phyloP scores from a whole-genome alignment of 2,888 invertebrate genomes.

The Amphipoea oculea region DNA sequence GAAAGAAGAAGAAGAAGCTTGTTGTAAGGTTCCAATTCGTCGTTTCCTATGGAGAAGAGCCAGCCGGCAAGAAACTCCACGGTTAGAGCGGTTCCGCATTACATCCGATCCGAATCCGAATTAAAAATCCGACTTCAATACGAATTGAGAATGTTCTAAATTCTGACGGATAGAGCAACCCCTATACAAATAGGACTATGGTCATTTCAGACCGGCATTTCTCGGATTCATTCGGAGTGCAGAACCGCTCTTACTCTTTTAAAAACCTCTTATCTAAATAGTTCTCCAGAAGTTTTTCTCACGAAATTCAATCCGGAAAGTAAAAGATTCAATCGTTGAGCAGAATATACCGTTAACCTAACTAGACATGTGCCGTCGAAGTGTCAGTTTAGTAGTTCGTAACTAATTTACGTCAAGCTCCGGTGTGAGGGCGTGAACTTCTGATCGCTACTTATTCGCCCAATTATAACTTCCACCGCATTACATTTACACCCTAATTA shows the following conservation, averaged over 20 bases:
- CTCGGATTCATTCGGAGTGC: no score
- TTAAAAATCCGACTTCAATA: no score
- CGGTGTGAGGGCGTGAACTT: slow-evolving; percentile 74
- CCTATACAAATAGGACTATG: no score
- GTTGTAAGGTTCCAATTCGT: not conserved
- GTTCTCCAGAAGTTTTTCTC: slow-evolving; percentile 3
- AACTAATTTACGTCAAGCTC: slow-evolving; percentile 83
- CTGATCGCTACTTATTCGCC: slow-evolving; percentile 81
- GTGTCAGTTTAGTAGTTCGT: slow-evolving; percentile 83
- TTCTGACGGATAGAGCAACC: no score
- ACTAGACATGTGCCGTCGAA: slow-evolving; percentile 78
- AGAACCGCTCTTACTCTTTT: not conserved
- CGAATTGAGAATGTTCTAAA: no score
- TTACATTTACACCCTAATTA: slow-evolving; percentile 70
- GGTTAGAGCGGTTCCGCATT: no score
- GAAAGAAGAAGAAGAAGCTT: not conserved
- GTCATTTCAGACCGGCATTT: no score
- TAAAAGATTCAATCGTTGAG: slow-evolving; percentile 51
- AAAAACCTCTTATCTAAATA: slow-evolving; percentile 15
- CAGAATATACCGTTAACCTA: slow-evolving; percentile 68
- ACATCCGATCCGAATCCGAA: no score
- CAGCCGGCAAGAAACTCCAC: not conserved
- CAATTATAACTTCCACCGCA: slow-evolving; percentile 84
- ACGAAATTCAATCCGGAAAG: slow-evolving; percentile 15
- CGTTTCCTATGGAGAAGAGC: not conserved